A percentile compares a stretch with the other conserved stretches of the same genome.
These are phyloP conservation scores for Cryptosula pallasiana DNA, from an alignment of 2,888 invertebrate species.

Conservation along the genomic window DNA sequence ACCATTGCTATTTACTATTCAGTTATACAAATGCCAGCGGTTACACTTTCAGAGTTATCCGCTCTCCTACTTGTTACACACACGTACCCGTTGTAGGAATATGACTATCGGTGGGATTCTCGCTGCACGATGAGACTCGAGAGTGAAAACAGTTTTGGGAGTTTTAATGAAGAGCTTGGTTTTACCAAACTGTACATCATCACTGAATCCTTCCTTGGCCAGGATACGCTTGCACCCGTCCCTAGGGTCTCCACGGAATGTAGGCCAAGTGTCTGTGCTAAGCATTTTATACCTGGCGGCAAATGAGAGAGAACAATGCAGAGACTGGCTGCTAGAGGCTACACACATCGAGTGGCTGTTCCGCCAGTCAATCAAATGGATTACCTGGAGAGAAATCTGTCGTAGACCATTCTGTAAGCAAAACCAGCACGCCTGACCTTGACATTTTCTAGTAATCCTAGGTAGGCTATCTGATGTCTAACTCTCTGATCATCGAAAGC, in stretches of 20 bases:
- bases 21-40: too few species aligned
- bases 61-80: too few species aligned
- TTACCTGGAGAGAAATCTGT: constrained; percentile 78
- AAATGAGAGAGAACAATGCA: not conserved
- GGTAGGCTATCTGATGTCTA: constrained; percentile 63
- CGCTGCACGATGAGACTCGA: constrained; percentile 80
- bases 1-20: too few species aligned
- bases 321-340: too few species aligned
- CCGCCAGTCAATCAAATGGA: constrained; percentile 9
- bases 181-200: constrained; percentile 88
- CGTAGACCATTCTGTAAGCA: constrained; percentile 90
- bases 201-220: constrained; percentile 68
- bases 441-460: constrained; percentile 91
- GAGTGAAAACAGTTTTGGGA: constrained; percentile 79
- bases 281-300: constrained; percentile 85
- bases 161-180: constrained; percentile 93
- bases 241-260: constrained; percentile 70
- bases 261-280: constrained; percentile 92
- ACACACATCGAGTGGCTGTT: too few species aligned
- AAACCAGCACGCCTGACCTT: constrained; percentile 93
- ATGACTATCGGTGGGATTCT: constrained; percentile 86
- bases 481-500: constrained; percentile 77
- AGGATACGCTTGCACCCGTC: constrained; percentile 82
- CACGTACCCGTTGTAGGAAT: constrained; percentile 88
- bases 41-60: too few species aligned